A percentile compares a stretch with the other conserved stretches of the same genome.
Evolutionary conservation across 2,888 invertebrate genomes (phyloP).

Genomic region (Apamea epomidion): DNA sequence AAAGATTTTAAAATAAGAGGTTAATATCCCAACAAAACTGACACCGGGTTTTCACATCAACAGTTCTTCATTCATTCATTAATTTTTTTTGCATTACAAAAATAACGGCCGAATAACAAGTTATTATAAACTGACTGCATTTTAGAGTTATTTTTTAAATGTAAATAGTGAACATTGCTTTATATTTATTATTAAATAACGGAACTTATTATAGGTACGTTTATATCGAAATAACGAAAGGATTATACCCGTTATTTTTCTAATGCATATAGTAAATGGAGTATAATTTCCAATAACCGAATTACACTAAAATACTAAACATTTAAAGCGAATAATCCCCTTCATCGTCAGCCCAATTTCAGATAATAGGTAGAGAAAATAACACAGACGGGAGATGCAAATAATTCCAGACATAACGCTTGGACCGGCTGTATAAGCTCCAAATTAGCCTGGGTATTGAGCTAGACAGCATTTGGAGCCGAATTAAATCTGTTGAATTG

Average conservation of each 20-base stretch:
- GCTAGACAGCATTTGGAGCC: slow-evolving; percentile 29
- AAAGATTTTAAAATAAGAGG: neutral
- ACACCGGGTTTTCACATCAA: neutral
- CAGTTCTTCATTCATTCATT: neutral
- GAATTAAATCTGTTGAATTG: slow-evolving; percentile 31
- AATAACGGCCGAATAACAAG: too few relatives aligned
- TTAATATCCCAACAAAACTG: neutral
- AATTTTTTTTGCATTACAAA: too few relatives aligned
- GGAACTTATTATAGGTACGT: neutral
- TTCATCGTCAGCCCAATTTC: slow-evolving; percentile 24
- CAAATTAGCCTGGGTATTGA: slow-evolving; percentile 46
- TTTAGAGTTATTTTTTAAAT: too few relatives aligned
- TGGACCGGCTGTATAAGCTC: slow-evolving; percentile 35
- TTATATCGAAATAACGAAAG: neutral
- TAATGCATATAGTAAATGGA: too few relatives aligned
- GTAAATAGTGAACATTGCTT: too few relatives aligned
- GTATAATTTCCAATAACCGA: neutral
- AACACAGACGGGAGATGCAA: slow-evolving; percentile 24
- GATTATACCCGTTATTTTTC: neutral
- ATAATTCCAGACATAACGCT: slow-evolving; percentile 38
- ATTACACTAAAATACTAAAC: slow-evolving; percentile 12
- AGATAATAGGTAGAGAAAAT: slow-evolving; percentile 35
- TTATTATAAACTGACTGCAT: too few relatives aligned
- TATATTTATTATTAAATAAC: neutral
- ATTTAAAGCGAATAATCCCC: slow-evolving; percentile 21